Conservation (phyloP, 2,797 vertebrate species). For the Leptatherina wallacei region DNA sequence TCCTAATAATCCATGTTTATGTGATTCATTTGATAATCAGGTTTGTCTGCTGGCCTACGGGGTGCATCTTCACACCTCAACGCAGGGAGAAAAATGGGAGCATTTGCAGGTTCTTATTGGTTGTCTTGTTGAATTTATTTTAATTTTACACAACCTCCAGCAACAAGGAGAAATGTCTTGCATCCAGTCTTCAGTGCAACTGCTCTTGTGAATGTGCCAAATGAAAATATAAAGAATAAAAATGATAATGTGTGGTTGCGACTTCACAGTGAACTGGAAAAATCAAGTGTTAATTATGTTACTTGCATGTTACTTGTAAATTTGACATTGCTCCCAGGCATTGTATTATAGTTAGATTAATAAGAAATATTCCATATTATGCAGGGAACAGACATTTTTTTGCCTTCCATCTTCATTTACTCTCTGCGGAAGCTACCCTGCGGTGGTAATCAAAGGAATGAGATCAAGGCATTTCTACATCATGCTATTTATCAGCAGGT, state of each 20-base stretch:
- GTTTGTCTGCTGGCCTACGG: conserved; percentile 29
- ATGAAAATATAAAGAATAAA: conserved; percentile 23
- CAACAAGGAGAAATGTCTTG: background rate
- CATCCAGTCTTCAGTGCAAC: conserved; percentile 13
- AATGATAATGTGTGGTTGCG: background rate
- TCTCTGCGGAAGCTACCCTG: conserved; percentile 9
- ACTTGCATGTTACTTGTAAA: conserved; percentile 6
- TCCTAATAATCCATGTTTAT: conserved; percentile 25
- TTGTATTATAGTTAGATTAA: background rate
- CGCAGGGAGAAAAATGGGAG: conserved; percentile 16
- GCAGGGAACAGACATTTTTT: background rate
- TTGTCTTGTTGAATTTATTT: conserved; percentile 43
- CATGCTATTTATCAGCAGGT: background rate
- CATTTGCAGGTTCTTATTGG: conserved; percentile 22
- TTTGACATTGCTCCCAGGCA: conserved; percentile 1
- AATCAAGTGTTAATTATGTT: background rate
- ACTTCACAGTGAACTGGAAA: background rate
- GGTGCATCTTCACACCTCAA: conserved; percentile 27
- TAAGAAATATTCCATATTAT: background rate
- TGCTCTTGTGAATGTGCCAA: conserved; percentile 19
- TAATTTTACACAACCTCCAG: conserved; percentile 27
- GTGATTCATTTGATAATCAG: conserved; percentile 41
- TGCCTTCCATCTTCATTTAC: background rate
- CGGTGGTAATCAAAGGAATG: conserved; percentile 20
- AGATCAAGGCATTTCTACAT: conserved; percentile 15